These are phyloP conservation scores for Agrypnus murinus DNA, from an alignment of 2,888 invertebrate species.

Conservation along the genomic window DNA sequence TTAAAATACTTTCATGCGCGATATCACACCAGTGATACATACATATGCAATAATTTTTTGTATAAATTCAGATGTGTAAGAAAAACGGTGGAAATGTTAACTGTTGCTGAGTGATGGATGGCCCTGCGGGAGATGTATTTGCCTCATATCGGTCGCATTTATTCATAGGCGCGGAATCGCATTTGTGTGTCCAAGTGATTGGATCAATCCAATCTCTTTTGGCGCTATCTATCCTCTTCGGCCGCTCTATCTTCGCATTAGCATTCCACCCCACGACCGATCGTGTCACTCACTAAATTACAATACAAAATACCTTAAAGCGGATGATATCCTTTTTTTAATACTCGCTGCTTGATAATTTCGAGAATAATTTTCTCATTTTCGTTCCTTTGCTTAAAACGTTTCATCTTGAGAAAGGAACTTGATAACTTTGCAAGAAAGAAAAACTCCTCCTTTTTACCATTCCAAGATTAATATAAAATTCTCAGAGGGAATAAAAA, in stretches of 20 bases:
- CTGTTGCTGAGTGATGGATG: constrained; percentile 61
- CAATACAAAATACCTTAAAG: constrained; percentile 36
- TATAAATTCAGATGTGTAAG: constrained; percentile 25
- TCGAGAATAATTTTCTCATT: constrained; percentile 7
- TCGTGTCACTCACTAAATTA: constrained; percentile 58
- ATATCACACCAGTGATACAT: background rate
- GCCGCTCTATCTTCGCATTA: constrained; percentile 59
- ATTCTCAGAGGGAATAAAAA: constrained; percentile 25
- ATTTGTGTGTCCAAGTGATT: constrained; percentile 65
- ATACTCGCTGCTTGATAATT: constrained; percentile 4
- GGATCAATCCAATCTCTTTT: constrained; percentile 65
- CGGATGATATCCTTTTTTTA: constrained; percentile 27
- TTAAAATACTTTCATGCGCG: background rate
- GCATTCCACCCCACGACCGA: constrained; percentile 57
- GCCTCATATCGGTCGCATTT: constrained; percentile 64
- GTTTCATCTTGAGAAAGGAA: constrained; percentile 6
- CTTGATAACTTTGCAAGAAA: background rate
- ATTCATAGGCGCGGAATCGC: constrained; percentile 64
- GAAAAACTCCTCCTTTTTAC: background rate
- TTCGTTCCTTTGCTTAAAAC: background rate
- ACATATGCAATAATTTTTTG: constrained; percentile 20
- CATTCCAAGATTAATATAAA: constrained; percentile 9
- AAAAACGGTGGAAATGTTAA: constrained; percentile 50
- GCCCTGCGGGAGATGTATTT: constrained; percentile 61
- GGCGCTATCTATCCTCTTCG: constrained; percentile 58